These are phyloP conservation scores for Apostichopus japonicus DNA, from an alignment of 35 echinoderm and acorn worm species.

Conservation along the genomic window DNA sequence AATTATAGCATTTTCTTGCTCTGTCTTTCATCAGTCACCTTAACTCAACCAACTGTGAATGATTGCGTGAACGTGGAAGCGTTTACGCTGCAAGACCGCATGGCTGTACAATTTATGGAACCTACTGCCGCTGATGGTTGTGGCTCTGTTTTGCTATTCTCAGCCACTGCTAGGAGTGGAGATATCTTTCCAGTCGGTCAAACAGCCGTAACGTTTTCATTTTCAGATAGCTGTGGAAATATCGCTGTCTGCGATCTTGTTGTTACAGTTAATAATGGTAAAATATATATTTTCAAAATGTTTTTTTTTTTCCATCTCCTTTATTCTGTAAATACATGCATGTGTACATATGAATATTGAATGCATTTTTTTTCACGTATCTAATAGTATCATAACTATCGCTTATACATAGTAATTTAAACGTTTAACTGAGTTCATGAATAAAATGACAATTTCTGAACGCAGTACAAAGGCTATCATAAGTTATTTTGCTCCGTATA, in stretches of 20 bases:
- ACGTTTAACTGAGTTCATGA: too few relatives aligned
- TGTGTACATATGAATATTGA: too few relatives aligned
- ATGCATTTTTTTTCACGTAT: too few relatives aligned
- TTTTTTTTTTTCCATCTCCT: too few relatives aligned
- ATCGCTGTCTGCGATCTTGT: background rate
- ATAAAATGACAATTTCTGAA: too few relatives aligned
- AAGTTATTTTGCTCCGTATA: too few relatives aligned
- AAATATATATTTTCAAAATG: too few relatives aligned
- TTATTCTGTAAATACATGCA: too few relatives aligned
- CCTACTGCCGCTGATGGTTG: conserved; percentile 12
- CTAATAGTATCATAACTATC: too few relatives aligned
- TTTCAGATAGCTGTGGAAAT: background rate
- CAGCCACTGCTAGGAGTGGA: background rate
- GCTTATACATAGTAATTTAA: too few relatives aligned
- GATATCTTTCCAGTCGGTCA: background rate
- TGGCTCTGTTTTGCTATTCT: background rate
- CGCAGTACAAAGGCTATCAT: too few relatives aligned
- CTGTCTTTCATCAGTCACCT: background rate
- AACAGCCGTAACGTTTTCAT: background rate
- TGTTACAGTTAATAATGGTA: background rate
- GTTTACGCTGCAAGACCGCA: background rate
- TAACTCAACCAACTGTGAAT: background rate
- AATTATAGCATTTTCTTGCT: background rate
- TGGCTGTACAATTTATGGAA: background rate
- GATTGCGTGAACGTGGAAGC: background rate